These are phyloP conservation scores for Aptenodytes patagonicus DNA, from an alignment of 2,113 vertebrate genomes.

Conservation along the genomic window DNA sequence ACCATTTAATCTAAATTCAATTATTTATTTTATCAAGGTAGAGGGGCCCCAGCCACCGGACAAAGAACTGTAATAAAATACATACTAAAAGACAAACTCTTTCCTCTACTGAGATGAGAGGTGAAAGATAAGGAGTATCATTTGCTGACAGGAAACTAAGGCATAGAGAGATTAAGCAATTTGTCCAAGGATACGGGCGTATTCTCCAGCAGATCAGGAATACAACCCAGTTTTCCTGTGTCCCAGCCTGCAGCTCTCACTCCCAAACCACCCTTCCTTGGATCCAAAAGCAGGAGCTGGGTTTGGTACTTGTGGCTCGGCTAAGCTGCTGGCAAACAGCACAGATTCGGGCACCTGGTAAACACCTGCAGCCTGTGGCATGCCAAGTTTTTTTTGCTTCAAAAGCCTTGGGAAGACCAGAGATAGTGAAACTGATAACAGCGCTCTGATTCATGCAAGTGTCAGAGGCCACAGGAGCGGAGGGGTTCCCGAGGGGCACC, in stretches of 20 bases:
- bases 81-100: neutral
- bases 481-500: neutral
- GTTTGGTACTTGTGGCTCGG: neutral
- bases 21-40: constrained; percentile 30
- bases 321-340: neutral
- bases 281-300: neutral
- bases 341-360: accelerated
- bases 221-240: neutral
- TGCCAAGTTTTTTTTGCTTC: neutral
- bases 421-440: accelerated
- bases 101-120: neutral
- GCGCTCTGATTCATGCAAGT: accelerated
- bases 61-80: constrained; percentile 10
- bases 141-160: neutral
- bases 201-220: neutral
- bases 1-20: constrained; percentile 33
- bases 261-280: neutral
- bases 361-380: neutral
- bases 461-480: neutral
- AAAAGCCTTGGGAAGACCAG: neutral
- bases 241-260: neutral
- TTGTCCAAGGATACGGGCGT: neutral
- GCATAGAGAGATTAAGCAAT: neutral
- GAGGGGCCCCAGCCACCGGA: neutral
- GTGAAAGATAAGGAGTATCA: constrained; percentile 16